Evolutionary conservation across 2,888 invertebrate species (phyloP), one percentile per base, ranked within the genome.

Genomic region (Plusia festucae): DNA sequence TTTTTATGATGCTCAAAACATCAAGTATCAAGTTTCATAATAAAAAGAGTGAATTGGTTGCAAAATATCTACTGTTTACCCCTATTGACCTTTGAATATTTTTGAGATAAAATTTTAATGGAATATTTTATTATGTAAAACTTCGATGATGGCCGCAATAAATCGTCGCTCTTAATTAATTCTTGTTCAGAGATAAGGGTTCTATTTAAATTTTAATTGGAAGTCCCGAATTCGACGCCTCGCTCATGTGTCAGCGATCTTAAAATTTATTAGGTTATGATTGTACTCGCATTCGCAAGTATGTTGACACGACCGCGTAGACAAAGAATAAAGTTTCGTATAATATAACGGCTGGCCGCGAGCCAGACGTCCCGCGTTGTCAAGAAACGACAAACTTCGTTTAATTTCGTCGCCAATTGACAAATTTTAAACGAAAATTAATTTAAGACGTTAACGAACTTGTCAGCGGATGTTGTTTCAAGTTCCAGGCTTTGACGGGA

Each of bases 381-480:
- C 85, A 88, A 87, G 86, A 82, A 85, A 90, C 85, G 84, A 85
- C 87, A 87, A 89, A 89, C 87, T 90, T 90, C 83, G 84, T 89
- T 87, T 87, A 89, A 91, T 91, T 89, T 84, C 79, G 76, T 82
- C 76, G 85, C 84, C 88, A 88, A 91, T 91, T 87, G 90, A 86
- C 89, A 88, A 90, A 89, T 88, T 91, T 90, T 85, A 85, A 87
- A 85, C 80, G 87, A 91, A 90, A 90, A 90, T 90, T 90, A 91
- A 90, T 91, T 88, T 85, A 87, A 87, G 85, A 88, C 79, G 85
- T 83, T 90, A 90, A 90, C 87, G 85, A 90, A 90, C 84, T 87
- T 87, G 79, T 86, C 85, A 81, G 76, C 78, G 83, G 83, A 85
- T 87, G 86, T 85, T 88, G 86, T 87, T 89, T 85, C 79, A 81